Evolutionary conservation across 1,140 invertebrate species (phyloP).

Genomic region (Thaumatotibia leucotreta): DNA sequence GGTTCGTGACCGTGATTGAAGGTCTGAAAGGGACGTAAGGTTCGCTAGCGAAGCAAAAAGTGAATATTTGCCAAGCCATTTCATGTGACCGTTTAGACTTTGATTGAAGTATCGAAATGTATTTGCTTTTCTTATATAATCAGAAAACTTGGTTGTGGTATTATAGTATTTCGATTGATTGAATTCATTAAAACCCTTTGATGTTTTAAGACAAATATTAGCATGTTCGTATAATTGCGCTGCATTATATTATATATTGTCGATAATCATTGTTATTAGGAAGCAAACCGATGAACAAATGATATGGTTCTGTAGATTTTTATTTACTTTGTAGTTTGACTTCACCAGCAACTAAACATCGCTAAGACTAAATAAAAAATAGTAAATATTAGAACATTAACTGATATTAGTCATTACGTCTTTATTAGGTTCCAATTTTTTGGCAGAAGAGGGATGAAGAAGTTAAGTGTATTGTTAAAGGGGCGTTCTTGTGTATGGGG

Average conservation of each 20-base stretch:
- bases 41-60: background rate
- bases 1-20: background rate
- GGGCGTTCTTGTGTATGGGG: constrained; percentile 48
- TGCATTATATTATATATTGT: too few species aligned
- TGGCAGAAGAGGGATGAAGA: background rate
- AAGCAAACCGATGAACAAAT: too few species aligned
- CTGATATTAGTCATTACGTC: background rate
- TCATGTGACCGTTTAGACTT: background rate
- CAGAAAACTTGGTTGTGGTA: background rate
- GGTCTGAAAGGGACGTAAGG: background rate
- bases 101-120: too few species aligned
- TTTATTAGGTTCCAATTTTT: background rate
- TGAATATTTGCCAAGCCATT: background rate
- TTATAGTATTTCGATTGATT: background rate
- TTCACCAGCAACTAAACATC: too few species aligned
- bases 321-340: too few species aligned
- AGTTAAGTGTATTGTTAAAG: constrained; percentile 37
- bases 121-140: background rate
- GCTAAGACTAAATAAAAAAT: too few species aligned
- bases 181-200: background rate
- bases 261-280: too few species aligned
- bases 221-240: too few species aligned
- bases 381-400: too few species aligned
- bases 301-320: too few species aligned
- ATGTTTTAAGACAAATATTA: too few species aligned